Conservation (phyloP, 2,797 vertebrate species). For the Acanthurus lineatus region DNA sequence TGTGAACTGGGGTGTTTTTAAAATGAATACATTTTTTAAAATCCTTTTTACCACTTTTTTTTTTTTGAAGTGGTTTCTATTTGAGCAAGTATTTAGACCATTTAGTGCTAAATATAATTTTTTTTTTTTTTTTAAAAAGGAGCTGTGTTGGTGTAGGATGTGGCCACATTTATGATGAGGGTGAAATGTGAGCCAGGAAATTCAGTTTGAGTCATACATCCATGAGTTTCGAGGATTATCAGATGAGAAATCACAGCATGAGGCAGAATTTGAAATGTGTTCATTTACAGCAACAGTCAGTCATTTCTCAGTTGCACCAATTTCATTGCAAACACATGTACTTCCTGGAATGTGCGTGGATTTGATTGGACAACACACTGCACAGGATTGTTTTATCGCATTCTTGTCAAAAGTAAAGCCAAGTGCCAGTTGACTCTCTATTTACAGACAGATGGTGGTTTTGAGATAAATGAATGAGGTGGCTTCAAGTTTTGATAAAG, state of each 20-base stretch:
- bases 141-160: not conserved
- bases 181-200: conserved; percentile 14
- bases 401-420: not conserved
- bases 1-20: not conserved
- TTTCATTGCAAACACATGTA: too few species aligned
- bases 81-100: not conserved
- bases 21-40: not conserved
- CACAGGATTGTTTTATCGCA: not conserved
- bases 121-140: too few species aligned
- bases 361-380: not conserved
- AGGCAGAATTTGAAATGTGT: too few species aligned
- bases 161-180: not conserved
- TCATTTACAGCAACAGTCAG: too few species aligned
- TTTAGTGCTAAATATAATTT: too few species aligned
- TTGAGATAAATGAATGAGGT: not conserved
- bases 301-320: not conserved
- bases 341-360: not conserved
- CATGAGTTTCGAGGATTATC: not conserved
- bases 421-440: too few species aligned
- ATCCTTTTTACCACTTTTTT: not conserved
- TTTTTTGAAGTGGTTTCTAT: not conserved
- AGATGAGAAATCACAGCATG: not conserved
- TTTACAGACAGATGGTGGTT: not conserved
- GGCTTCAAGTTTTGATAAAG: not conserved
- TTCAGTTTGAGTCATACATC: not conserved